A percentile compares a stretch with the other conserved stretches of the same genome.
phyloP scores from a whole-genome alignment of 2,113 vertebrate species.

The Tursiops truncatus region DNA sequence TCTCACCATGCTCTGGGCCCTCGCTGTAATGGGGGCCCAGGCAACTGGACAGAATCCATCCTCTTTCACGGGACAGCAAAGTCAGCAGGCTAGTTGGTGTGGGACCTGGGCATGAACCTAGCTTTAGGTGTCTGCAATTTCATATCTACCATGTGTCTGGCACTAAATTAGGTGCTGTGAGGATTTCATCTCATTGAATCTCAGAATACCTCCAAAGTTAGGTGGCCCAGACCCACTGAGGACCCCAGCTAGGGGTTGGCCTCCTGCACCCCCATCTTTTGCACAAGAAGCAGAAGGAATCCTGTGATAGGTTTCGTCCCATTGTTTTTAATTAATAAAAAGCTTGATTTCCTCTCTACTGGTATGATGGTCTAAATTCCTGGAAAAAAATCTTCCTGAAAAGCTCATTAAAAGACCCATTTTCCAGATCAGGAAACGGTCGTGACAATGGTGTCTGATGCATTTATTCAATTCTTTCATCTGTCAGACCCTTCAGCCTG shows the following conservation, averaged over 20 bases:
- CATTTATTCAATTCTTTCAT: accelerated
- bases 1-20: accelerated
- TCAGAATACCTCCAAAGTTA: not conserved
- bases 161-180: accelerated
- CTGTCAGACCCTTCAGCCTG: not conserved
- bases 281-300: not conserved
- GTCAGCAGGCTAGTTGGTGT: accelerated
- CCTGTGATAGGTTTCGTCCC: not conserved
- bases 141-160: accelerated
- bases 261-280: not conserved
- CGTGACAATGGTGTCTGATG: accelerated
- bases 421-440: not conserved
- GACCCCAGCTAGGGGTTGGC: not conserved
- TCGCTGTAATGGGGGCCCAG: accelerated
- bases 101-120: accelerated
- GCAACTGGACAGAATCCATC: accelerated
- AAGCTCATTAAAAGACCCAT: not conserved
- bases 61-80: no score
- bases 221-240: not conserved
- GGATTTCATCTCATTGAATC: no score
- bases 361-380: not conserved
- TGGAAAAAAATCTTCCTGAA: not conserved
- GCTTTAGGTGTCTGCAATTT: accelerated
- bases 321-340: not conserved
- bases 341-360: not conserved